Percentiles rank a stretch among this genome's conserved stretches.
phyloP scores from a whole-genome alignment of 1,140 invertebrate species.

The Anoplolepis gracilipes region DNA sequence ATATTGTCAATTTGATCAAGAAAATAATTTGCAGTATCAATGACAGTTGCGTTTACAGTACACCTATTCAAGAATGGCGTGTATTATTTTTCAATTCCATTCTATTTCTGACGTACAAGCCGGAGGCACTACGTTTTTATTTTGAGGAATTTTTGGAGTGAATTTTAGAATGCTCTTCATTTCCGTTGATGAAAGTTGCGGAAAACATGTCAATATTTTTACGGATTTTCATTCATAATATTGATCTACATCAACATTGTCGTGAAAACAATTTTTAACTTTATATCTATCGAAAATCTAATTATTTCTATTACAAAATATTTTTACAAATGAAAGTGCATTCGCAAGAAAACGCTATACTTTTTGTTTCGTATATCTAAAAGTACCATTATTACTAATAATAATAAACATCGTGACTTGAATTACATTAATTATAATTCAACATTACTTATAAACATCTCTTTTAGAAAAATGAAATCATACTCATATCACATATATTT shows the following conservation, averaged over 20 bases:
- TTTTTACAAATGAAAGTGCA: not conserved
- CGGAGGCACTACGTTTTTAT: constrained; percentile 19
- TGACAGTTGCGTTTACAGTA: constrained; percentile 16
- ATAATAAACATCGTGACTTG: not conserved
- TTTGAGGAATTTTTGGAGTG: constrained; percentile 23
- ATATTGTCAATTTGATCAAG: not conserved
- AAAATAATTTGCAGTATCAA: constrained; percentile 29
- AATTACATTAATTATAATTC: not conserved
- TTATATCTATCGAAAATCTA: not conserved
- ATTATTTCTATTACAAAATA: not conserved
- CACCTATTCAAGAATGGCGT: not conserved
- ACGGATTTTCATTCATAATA: not conserved
- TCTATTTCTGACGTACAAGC: not conserved
- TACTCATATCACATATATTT: constrained; percentile 15
- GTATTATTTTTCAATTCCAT: constrained; percentile 24
- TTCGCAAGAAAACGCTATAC: not conserved
- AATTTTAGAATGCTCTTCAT: constrained; percentile 23
- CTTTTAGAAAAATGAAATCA: constrained; percentile 9
- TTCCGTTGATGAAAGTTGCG: constrained; percentile 26
- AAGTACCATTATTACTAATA: not conserved
- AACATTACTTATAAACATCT: not conserved
- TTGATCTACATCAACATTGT: constrained; percentile 27
- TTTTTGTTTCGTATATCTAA: constrained; percentile 1
- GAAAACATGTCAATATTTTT: constrained; percentile 43
- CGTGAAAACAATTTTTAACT: not conserved